phyloP scores from a whole-genome alignment of 2,797 vertebrate species.

The Meriones psammophilus region DNA sequence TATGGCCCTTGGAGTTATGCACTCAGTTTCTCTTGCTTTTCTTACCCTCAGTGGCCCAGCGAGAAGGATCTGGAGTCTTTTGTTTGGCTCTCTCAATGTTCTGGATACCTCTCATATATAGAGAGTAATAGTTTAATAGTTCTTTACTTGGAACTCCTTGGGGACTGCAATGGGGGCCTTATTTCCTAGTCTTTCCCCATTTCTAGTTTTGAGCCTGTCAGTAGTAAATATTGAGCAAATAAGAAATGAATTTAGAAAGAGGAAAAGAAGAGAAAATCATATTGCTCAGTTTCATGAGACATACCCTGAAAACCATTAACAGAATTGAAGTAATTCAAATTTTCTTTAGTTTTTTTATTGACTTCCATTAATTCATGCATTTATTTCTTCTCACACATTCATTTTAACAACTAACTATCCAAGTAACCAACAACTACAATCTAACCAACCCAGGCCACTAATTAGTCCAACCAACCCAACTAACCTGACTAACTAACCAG shows the following conservation, averaged over 20 bases:
- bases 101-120: background rate
- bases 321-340: slow-evolving; percentile 11
- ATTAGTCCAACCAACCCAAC: background rate
- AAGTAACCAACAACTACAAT: background rate
- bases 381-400: slow-evolving; percentile 18
- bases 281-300: background rate
- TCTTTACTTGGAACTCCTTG: background rate
- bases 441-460: background rate
- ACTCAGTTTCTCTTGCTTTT: background rate
- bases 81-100: background rate
- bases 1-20: background rate
- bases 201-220: background rate
- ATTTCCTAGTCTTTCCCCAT: background rate
- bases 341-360: background rate
- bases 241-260: background rate
- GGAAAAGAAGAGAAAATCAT: background rate
- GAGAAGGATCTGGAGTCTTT: background rate
- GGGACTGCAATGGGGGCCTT: background rate
- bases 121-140: background rate
- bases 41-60: background rate
- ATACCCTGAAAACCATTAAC: background rate
- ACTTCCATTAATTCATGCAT: background rate
- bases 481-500: no score
- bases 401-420: slow-evolving; percentile 4
- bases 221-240: background rate